Conservation (phyloP, 1,140 invertebrate species). For the Lanistes nyassanus region DNA sequence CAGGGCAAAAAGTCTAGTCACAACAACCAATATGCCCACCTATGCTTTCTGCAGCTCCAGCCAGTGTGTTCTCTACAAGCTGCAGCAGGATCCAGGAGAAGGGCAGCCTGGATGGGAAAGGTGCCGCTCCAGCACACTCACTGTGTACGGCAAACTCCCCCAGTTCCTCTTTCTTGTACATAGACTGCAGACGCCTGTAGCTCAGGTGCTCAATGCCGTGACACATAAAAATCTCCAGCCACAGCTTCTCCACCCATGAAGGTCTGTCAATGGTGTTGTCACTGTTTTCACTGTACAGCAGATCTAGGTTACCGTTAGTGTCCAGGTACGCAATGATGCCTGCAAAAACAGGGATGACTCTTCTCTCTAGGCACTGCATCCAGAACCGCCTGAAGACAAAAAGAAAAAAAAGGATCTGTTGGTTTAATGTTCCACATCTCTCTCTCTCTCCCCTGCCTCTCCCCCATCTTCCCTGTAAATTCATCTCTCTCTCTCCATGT, state of each 20-base stretch:
- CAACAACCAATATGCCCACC: too few species aligned
- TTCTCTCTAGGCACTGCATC: slow-evolving; percentile 46
- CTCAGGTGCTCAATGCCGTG: slow-evolving; percentile 22
- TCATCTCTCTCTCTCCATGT: too few species aligned
- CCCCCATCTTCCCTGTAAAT: too few species aligned
- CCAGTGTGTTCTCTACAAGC: slow-evolving; percentile 38
- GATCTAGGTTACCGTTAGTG: slow-evolving; percentile 51
- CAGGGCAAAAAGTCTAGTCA: too few species aligned
- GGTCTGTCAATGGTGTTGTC: slow-evolving; percentile 12
- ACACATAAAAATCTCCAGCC: slow-evolving; percentile 4
- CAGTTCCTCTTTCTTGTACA: slow-evolving; percentile 32
- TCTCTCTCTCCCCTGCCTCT: too few species aligned
- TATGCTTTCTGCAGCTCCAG: not conserved
- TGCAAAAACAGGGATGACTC: slow-evolving; percentile 49
- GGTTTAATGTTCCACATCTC: not conserved
- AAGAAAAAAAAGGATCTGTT: not conserved
- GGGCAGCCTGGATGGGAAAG: slow-evolving; percentile 36
- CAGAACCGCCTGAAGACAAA: slow-evolving; percentile 32
- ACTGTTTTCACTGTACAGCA: slow-evolving; percentile 27
- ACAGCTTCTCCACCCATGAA: slow-evolving; percentile 5
- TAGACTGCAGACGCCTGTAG: slow-evolving; percentile 35
- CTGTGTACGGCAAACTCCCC: slow-evolving; percentile 37
- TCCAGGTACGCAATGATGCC: slow-evolving; percentile 50
- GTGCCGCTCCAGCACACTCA: slow-evolving; percentile 24
- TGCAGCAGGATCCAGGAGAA: slow-evolving; percentile 52